Evolutionary conservation across 2,888 invertebrate genomes (phyloP).

Genomic region (Anoplius nigerrimus): DNA sequence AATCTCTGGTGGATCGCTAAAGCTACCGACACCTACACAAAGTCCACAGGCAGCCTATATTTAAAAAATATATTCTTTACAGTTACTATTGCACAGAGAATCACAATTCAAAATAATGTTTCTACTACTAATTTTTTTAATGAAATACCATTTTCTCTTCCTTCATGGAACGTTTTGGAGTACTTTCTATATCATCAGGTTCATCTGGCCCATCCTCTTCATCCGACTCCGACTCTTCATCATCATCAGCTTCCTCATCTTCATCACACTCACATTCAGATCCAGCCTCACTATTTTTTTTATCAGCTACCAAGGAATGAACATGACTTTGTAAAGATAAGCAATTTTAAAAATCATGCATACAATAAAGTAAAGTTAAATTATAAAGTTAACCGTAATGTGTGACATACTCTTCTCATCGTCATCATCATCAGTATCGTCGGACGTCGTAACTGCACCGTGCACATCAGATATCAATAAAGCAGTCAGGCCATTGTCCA

Average conservation of each 20-base stretch:
- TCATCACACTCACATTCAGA: conserved; percentile 53
- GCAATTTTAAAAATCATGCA: background rate
- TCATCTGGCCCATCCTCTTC: conserved; percentile 43
- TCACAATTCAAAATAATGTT: background rate
- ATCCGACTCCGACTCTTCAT: conserved; percentile 56
- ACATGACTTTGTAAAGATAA: background rate
- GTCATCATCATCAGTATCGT: conserved; percentile 33
- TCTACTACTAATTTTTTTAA: background rate
- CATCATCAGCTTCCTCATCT: conserved; percentile 56
- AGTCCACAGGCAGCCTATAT: conserved; percentile 84
- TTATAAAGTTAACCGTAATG: background rate
- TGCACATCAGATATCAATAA: conserved; percentile 83
- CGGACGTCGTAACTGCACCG: conserved; percentile 22
- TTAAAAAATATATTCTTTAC: background rate
- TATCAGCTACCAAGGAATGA: conserved; percentile 4
- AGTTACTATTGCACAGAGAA: background rate
- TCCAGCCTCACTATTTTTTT: conserved; percentile 15
- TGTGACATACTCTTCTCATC: conserved; percentile 69
- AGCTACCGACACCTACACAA: conserved; percentile 85
- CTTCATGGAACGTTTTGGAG: conserved; percentile 58
- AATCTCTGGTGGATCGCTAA: conserved; percentile 85
- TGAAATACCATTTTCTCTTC: conserved; percentile 69
- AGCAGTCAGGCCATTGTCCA: conserved; percentile 84
- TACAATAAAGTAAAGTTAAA: background rate
- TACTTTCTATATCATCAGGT: conserved; percentile 41